Evolutionary conservation across 2,888 invertebrate genomes (phyloP).

Genomic region (Epistrophe eligans): DNA sequence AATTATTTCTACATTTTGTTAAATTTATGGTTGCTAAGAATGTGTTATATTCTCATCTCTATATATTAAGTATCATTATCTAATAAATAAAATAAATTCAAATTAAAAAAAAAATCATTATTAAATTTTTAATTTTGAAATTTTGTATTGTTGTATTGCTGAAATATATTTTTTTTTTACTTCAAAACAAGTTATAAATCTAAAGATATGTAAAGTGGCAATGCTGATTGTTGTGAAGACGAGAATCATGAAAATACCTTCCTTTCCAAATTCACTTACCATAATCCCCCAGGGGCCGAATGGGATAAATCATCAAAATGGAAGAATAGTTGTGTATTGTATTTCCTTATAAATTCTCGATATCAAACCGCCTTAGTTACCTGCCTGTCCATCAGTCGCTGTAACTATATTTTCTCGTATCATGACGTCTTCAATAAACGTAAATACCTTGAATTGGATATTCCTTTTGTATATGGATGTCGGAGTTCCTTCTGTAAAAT

Average conservation of each 20-base stretch:
- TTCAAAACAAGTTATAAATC: too few relatives aligned
- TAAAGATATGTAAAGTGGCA: neutral
- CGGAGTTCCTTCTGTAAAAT: neutral
- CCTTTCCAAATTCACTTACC: neutral
- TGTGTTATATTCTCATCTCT: too few relatives aligned
- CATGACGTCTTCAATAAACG: neutral
- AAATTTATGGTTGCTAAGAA: too few relatives aligned
- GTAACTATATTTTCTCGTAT: neutral
- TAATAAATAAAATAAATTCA: too few relatives aligned
- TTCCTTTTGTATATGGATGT: slow-evolving; percentile 6
- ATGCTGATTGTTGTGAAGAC: neutral
- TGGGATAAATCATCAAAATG: slow-evolving; percentile 56
- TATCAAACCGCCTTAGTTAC: neutral
- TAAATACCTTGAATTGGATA: slow-evolving; percentile 46
- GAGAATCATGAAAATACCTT: neutral
- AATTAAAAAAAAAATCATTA: too few relatives aligned
- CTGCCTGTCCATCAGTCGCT: neutral
- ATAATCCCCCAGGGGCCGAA: slow-evolving; percentile 34
- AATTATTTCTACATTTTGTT: too few relatives aligned
- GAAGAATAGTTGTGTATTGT: slow-evolving; percentile 35
- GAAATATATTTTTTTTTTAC: too few relatives aligned
- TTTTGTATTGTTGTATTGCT: too few relatives aligned
- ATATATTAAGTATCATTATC: too few relatives aligned
- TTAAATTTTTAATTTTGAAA: too few relatives aligned
- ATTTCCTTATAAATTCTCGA: slow-evolving; percentile 14